Percentiles rank a stretch among this genome's conserved stretches.
These are phyloP conservation scores for Carduelis carduelis DNA, from an alignment of 2,797 vertebrate species.

Conservation along the genomic window DNA sequence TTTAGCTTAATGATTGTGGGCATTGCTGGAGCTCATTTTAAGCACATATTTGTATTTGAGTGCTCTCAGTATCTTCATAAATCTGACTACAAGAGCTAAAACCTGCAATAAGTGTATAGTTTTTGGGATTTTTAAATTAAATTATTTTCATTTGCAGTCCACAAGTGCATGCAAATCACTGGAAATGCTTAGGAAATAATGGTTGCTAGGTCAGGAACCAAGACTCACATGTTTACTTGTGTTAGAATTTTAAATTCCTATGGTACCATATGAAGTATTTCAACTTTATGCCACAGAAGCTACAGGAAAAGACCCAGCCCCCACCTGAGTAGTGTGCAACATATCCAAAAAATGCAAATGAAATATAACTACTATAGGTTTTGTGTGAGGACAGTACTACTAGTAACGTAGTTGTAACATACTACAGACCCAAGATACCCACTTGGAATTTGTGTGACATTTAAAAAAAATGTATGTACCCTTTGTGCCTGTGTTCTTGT, in stretches of 20 bases:
- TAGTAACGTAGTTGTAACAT: neutral
- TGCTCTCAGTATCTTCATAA: neutral
- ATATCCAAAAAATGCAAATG: neutral
- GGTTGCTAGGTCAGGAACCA: neutral
- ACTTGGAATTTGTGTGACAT: neutral
- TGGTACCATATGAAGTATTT: neutral
- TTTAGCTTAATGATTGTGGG: neutral
- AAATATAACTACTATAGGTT: neutral
- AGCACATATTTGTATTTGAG: neutral
- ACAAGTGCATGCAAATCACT: neutral
- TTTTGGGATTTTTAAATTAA: neutral
- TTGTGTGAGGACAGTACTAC: neutral
- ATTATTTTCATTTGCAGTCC: neutral
- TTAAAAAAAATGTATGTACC: neutral
- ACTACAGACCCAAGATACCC: accelerated
- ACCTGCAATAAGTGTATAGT: neutral
- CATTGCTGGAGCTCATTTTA: neutral
- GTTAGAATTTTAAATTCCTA: neutral
- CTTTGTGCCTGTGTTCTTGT: neutral
- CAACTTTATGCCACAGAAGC: neutral
- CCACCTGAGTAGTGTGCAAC: neutral
- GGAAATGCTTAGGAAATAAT: neutral
- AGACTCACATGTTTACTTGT: neutral
- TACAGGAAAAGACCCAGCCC: neutral
- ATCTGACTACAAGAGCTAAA: neutral